These are phyloP conservation scores for Drosophila gunungcola DNA, from an alignment of 1,140 invertebrate species.

Conservation along the genomic window DNA sequence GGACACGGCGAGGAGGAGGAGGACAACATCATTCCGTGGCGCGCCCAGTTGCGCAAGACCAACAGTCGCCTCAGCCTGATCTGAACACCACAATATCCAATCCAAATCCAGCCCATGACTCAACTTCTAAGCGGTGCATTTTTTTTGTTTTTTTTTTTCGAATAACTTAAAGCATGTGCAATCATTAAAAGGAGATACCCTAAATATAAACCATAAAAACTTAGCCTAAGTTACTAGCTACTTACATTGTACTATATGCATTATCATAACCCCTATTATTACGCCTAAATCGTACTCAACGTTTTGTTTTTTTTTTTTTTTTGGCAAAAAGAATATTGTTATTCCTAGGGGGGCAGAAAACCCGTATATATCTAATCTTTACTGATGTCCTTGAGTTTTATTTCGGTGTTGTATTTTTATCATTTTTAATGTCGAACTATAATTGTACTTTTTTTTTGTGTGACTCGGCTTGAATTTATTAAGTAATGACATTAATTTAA, in stretches of 20 bases:
- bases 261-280: slow-evolving; percentile 18
- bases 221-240: slow-evolving; percentile 44
- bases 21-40: slow-evolving; percentile 93
- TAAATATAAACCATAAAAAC: slow-evolving; percentile 17
- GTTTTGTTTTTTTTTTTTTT: slow-evolving; percentile 50
- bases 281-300: slow-evolving; percentile 7
- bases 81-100: slow-evolving; percentile 23
- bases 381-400: slow-evolving; percentile 17
- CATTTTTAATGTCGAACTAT: slow-evolving; percentile 10
- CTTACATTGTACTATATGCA: slow-evolving; percentile 58
- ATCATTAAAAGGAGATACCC: slow-evolving; percentile 27
- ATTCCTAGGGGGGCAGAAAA: slow-evolving; percentile 45
- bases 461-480: slow-evolving; percentile 30
- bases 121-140: slow-evolving; percentile 57
- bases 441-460: slow-evolving; percentile 2
- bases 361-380: slow-evolving; percentile 21
- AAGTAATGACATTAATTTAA: slow-evolving; percentile 43
- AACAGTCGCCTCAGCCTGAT: slow-evolving; percentile 87
- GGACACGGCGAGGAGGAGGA: slow-evolving; percentile 84
- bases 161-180: slow-evolving; percentile 56
- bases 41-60: slow-evolving; percentile 94
- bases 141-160: slow-evolving; percentile 50
- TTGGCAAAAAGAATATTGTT: slow-evolving; percentile 45
- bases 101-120: not conserved
- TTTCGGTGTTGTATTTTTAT: slow-evolving; percentile 65